Evolutionary conservation across 2,797 vertebrate genomes (phyloP).

Genomic region (Apogon hyalosoma): DNA sequence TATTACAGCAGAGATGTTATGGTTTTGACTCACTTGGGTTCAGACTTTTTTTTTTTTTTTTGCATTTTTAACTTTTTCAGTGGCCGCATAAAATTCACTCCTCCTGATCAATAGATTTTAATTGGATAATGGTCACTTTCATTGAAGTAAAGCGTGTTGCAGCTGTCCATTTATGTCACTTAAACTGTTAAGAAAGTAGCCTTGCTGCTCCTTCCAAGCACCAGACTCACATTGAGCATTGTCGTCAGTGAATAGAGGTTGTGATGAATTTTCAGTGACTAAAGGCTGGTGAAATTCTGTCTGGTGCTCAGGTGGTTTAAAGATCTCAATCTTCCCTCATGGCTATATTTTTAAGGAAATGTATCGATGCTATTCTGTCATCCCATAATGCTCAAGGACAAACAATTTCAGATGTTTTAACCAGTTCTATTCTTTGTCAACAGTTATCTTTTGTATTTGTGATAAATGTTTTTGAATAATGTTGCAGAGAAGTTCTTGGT

Average conservation of each 20-base stretch:
- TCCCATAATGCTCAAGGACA: slow-evolving; percentile 70
- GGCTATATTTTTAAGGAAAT: slow-evolving; percentile 60
- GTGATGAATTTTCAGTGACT: slow-evolving; percentile 57
- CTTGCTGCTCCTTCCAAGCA: slow-evolving; percentile 37
- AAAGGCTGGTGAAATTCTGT: slow-evolving; percentile 54
- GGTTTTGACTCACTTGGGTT: slow-evolving; percentile 38
- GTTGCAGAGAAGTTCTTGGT: slow-evolving; percentile 31
- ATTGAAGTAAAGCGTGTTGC: slow-evolving; percentile 20
- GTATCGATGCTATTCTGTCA: slow-evolving; percentile 59
- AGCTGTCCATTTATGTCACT: slow-evolving; percentile 26
- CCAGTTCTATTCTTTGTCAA: slow-evolving; percentile 45
- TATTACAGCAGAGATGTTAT: slow-evolving; percentile 62
- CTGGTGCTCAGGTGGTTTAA: slow-evolving; percentile 74
- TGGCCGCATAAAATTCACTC: slow-evolving; percentile 27
- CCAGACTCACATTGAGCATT: slow-evolving; percentile 27
- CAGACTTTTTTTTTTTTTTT: slow-evolving; percentile 6
- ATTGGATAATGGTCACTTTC: slow-evolving; percentile 21
- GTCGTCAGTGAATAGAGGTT: slow-evolving; percentile 36
- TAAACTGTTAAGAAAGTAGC: slow-evolving; percentile 28
- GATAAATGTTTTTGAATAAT: slow-evolving; percentile 46
- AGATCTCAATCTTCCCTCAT: slow-evolving; percentile 74
- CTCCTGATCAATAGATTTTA: slow-evolving; percentile 34
- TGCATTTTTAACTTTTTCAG: slow-evolving; percentile 33
- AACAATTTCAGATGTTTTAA: slow-evolving; percentile 67
- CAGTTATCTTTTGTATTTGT: slow-evolving; percentile 37